Evolutionary conservation across 2,797 vertebrate species (phyloP).

Genomic region (Tauraco hartlaubi): DNA sequence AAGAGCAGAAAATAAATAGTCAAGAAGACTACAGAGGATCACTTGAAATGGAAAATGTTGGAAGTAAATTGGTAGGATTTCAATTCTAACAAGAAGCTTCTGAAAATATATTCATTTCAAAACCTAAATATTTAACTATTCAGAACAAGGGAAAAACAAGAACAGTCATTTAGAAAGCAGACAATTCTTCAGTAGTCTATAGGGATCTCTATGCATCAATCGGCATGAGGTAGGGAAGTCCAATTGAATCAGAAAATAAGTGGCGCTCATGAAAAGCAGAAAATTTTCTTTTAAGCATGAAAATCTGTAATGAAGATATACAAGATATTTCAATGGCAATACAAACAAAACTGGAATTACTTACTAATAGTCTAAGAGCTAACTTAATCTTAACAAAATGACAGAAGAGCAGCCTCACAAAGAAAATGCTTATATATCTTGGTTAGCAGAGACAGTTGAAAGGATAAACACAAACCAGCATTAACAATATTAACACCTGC

Average conservation of each 20-base stretch:
- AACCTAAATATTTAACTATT: background rate
- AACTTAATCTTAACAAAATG: background rate
- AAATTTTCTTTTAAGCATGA: background rate
- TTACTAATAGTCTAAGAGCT: background rate
- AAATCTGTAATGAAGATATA: background rate
- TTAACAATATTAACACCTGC: background rate
- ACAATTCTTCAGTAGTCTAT: background rate
- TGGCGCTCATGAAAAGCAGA: background rate
- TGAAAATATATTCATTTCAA: background rate
- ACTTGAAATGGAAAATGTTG: background rate
- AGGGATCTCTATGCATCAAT: background rate
- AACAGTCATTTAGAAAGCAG: background rate
- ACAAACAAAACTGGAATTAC: background rate
- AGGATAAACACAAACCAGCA: background rate
- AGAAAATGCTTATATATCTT: background rate
- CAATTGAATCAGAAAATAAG: background rate
- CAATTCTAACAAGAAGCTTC: background rate
- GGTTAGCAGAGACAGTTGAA: background rate
- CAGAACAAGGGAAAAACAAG: background rate
- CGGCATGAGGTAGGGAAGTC: background rate
- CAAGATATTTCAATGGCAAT: background rate
- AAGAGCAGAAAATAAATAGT: background rate
- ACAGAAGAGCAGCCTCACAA: background rate
- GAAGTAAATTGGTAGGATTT: background rate
- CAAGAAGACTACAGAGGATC: background rate